A percentile compares a stretch with the other conserved stretches of the same genome.
Evolutionary conservation across 2,797 vertebrate genomes (phyloP).

Genomic region (Hippoglossus hippoglossus): DNA sequence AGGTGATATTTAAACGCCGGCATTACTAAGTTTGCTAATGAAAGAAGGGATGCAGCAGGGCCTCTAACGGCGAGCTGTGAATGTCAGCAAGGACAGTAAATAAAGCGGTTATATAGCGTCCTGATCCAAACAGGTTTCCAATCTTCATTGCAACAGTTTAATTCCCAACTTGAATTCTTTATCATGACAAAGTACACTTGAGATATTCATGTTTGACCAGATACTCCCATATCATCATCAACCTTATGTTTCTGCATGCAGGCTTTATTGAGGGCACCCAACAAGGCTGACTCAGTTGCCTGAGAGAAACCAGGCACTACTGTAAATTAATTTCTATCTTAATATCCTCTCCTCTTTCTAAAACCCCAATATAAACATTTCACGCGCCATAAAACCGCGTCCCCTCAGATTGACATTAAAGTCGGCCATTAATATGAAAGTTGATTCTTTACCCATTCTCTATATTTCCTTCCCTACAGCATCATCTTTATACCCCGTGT

Average conservation of each 20-base stretch:
- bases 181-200: constrained; percentile 2
- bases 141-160: constrained; percentile 14
- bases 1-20: constrained; percentile 25
- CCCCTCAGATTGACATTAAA: constrained; percentile 28
- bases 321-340: constrained; percentile 14
- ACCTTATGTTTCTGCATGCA: too few species aligned
- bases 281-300: constrained; percentile 14
- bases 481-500: constrained; percentile 37
- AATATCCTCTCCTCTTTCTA: constrained; percentile 14
- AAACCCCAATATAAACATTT: constrained; percentile 37
- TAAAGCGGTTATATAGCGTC: constrained; percentile 57
- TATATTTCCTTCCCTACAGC: constrained; percentile 30
- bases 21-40: constrained; percentile 50
- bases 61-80: constrained; percentile 66
- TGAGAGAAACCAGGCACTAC: background rate
- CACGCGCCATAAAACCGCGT: constrained; percentile 29
- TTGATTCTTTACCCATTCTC: constrained; percentile 8
- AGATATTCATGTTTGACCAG: constrained; percentile 2
- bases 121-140: constrained; percentile 27
- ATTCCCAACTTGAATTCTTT: constrained; percentile 1
- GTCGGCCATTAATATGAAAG: constrained; percentile 13
- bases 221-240: too few species aligned
- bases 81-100: constrained; percentile 73
- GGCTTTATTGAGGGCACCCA: background rate
- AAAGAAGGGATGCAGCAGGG: constrained; percentile 54